Percentiles rank a stretch among this genome's conserved stretches.
Evolutionary conservation across 2,113 vertebrate genomes (phyloP).

Genomic region (Vulpes lagopus): DNA sequence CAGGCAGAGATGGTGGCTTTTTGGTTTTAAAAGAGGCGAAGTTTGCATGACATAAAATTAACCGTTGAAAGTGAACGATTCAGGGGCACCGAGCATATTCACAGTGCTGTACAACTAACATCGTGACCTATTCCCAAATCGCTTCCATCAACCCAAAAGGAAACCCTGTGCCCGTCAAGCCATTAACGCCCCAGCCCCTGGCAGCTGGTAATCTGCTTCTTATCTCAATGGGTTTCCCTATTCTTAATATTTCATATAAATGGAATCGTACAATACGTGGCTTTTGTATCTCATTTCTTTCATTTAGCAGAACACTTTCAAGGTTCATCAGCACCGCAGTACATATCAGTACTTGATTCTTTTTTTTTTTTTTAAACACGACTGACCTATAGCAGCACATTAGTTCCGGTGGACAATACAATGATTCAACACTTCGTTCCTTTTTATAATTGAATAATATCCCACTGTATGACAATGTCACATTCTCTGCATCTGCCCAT

Average conservation of each 20-base stretch:
- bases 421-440: neutral
- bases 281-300: neutral
- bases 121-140: neutral
- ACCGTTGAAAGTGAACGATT: neutral
- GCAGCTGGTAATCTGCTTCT: slow-evolving; percentile 13
- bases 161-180: neutral
- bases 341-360: neutral
- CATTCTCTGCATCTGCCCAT: neutral
- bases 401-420: neutral
- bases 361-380: neutral
- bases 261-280: neutral
- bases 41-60: neutral
- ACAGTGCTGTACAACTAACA: neutral
- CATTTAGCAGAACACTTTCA: neutral
- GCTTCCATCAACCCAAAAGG: neutral
- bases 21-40: neutral
- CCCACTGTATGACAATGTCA: neutral
- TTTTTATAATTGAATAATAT: slow-evolving; percentile 38
- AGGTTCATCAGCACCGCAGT: neutral
- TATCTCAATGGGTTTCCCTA: neutral
- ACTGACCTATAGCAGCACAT: neutral
- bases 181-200: neutral
- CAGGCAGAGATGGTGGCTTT: neutral
- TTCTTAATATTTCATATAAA: neutral
- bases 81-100: neutral